phyloP scores from a whole-genome alignment of 2,797 vertebrate species.

The Melanotaenia maccullochi region DNA sequence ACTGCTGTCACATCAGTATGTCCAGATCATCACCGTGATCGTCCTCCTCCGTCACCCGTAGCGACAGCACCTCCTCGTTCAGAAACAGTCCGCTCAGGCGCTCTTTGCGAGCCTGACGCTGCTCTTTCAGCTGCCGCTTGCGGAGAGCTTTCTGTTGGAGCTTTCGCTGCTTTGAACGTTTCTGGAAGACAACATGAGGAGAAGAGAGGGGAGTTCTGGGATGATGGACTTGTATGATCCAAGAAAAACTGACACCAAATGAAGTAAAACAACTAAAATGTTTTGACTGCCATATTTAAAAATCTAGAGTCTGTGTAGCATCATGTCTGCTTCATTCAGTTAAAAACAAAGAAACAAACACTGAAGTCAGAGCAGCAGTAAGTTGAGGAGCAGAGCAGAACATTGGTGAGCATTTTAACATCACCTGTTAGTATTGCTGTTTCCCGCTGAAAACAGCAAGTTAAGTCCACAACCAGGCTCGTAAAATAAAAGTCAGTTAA shows the following conservation, averaged over 20 bases:
- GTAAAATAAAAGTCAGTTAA: too few species aligned
- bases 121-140: slow-evolving; percentile 96
- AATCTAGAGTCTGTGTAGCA: too few species aligned
- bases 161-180: slow-evolving; percentile 97
- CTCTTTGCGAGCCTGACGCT: slow-evolving; percentile 97
- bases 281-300: too few species aligned
- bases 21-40: slow-evolving; percentile 92
- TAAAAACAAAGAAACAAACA: too few species aligned
- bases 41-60: slow-evolving; percentile 95
- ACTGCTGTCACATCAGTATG: slow-evolving; percentile 95
- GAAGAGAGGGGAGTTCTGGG: not conserved
- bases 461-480: too few species aligned
- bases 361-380: too few species aligned
- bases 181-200: slow-evolving; percentile 77
- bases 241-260: not conserved
- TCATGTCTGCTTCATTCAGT: too few species aligned
- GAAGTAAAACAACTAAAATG: too few species aligned
- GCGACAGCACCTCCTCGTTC: slow-evolving; percentile 96
- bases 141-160: slow-evolving; percentile 97
- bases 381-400: too few species aligned
- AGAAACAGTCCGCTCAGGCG: slow-evolving; percentile 96
- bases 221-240: not conserved
- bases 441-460: too few species aligned
- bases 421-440: too few species aligned
- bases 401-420: too few species aligned